phyloP scores from a whole-genome alignment of 2,113 vertebrate genomes.

The Percopsis transmontana region DNA sequence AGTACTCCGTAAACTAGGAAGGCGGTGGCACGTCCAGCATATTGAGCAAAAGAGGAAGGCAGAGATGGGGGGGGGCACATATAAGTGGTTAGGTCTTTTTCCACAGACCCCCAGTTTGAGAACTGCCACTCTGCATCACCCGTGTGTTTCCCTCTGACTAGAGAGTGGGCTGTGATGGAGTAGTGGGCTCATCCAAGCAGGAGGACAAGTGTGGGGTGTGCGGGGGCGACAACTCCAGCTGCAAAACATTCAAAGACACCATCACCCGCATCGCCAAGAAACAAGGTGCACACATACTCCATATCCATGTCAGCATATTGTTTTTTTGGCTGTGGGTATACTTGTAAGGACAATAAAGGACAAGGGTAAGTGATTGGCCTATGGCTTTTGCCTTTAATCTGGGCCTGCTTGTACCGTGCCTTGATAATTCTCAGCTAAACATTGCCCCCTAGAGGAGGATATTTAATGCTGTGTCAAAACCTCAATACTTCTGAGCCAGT shows the following conservation, averaged over 20 bases:
- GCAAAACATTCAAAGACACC: constrained; percentile 91
- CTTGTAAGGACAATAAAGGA: background rate
- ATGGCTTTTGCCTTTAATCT: background rate
- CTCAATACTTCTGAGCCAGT: constrained; percentile 1
- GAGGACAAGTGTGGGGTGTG: constrained; percentile 97
- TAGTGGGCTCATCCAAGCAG: constrained; percentile 89
- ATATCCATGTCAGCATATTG: background rate
- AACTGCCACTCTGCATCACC: background rate
- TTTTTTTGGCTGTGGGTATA: background rate
- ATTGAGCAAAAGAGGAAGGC: too few species aligned
- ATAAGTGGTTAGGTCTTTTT: background rate
- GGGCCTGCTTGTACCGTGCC: background rate
- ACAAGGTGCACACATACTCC: constrained; percentile 75
- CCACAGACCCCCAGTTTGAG: background rate
- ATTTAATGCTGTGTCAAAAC: constrained; percentile 8
- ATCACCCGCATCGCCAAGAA: constrained; percentile 88
- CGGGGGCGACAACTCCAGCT: constrained; percentile 91
- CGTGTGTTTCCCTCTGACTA: constrained; percentile 61
- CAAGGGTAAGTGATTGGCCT: constrained; percentile 9
- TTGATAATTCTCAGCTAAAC: constrained; percentile 38
- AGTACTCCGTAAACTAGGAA: too few species aligned
- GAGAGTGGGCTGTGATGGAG: constrained; percentile 97
- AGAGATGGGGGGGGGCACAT: too few species aligned
- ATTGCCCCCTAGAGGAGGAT: constrained; percentile 60
- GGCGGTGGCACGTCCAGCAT: too few species aligned